Conservation (phyloP, 2,113 vertebrate genomes). For the Oreochromis niloticus region DNA sequence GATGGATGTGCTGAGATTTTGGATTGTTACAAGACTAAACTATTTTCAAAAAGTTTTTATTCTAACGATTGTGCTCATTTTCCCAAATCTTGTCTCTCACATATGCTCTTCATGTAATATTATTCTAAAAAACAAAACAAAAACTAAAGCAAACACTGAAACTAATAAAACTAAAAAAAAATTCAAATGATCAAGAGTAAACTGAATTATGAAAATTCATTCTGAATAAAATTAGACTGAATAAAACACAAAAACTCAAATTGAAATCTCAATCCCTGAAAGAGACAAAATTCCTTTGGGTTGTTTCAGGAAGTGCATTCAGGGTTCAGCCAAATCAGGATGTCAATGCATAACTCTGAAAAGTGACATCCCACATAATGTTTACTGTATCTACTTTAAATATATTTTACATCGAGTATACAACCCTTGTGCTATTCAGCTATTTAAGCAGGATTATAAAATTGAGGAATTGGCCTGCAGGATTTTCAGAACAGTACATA, state of each 20-base stretch:
- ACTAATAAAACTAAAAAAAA: not conserved
- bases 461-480: not conserved
- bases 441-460: not conserved
- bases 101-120: not conserved
- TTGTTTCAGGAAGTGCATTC: not conserved
- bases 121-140: not conserved
- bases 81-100: not conserved
- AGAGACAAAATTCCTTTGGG: not conserved
- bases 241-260: not conserved
- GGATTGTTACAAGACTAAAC: not conserved
- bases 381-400: not conserved
- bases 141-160: not conserved
- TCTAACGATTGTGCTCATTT: not conserved
- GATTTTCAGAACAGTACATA: not conserved
- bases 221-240: not conserved
- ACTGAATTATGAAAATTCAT: not conserved
- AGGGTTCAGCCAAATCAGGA: not conserved
- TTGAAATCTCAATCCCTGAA: not conserved
- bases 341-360: not conserved
- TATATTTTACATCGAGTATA: not conserved
- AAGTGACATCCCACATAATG: not conserved
- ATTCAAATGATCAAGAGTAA: not conserved
- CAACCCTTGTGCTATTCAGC: not conserved
- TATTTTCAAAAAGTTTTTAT: not conserved
- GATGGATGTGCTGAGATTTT: not conserved